These are phyloP conservation scores for Phengaris alcon DNA, from an alignment of 2,888 invertebrate species.

Conservation along the genomic window DNA sequence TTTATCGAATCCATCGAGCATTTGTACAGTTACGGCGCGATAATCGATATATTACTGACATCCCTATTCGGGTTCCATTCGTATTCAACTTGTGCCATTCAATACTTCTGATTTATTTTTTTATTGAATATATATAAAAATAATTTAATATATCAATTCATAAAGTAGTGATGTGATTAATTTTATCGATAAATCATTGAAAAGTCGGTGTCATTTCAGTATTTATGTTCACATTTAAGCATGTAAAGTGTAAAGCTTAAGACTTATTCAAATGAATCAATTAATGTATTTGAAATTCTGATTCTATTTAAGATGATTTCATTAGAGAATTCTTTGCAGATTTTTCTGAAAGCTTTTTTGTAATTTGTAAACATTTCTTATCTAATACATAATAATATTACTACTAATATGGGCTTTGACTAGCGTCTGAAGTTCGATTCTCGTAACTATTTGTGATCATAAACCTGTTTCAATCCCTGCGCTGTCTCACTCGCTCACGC, in stretches of 20 bases:
- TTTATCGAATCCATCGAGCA: slow-evolving; percentile 19
- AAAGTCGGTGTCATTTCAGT: not conserved
- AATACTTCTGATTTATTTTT: slow-evolving; percentile 1
- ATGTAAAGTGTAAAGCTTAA: not conserved
- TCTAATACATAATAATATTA: not conserved
- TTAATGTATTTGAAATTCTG: slow-evolving; percentile 13
- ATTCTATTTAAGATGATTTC: not conserved
- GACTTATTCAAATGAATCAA: not conserved
- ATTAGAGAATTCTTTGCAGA: not conserved
- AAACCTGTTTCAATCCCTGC: no score
- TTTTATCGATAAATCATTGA: not conserved
- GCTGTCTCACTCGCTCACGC: no score
- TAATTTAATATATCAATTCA: not conserved
- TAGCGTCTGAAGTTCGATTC: no score
- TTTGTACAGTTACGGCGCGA: slow-evolving; percentile 40
- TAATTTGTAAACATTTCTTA: not conserved
- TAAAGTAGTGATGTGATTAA: not conserved
- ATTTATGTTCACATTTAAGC: not conserved
- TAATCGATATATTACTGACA: slow-evolving; percentile 40
- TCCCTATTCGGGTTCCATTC: slow-evolving; percentile 38
- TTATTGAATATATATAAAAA: not conserved
- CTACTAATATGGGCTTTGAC: no score
- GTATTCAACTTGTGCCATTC: slow-evolving; percentile 3
- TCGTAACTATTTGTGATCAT: no score
- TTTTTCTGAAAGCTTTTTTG: slow-evolving; percentile 14